A percentile compares a stretch with the other conserved stretches of the same genome.
Conservation (phyloP, 2,888 invertebrate species). For the Melolontha melolontha region DNA sequence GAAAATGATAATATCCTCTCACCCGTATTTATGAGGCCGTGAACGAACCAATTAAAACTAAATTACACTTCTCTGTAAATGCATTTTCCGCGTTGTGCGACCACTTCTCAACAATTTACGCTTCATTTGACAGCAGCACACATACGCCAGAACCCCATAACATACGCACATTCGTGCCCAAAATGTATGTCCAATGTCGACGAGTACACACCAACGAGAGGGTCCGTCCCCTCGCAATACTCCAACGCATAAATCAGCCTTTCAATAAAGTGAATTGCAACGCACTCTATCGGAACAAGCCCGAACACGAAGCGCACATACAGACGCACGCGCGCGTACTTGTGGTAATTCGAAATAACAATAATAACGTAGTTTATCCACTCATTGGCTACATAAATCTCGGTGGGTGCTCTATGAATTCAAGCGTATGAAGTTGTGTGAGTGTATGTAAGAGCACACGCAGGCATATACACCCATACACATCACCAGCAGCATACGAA, state of each 20-base stretch:
- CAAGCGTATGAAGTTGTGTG: not conserved
- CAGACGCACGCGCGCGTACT: not conserved
- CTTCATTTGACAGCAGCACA: too few species aligned
- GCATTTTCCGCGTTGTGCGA: too few species aligned
- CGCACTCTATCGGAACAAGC: conserved; percentile 3
- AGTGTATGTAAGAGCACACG: not conserved
- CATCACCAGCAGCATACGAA: not conserved
- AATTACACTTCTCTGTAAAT: too few species aligned
- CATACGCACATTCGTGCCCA: too few species aligned
- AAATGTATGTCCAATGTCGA: too few species aligned
- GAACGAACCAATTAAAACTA: too few species aligned
- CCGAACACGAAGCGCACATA: too few species aligned
- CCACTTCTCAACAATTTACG: too few species aligned
- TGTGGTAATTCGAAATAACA: conserved; percentile 22
- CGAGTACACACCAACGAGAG: too few species aligned
- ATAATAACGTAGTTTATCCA: conserved; percentile 33
- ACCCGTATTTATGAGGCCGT: too few species aligned
- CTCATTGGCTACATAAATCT: conserved; percentile 32
- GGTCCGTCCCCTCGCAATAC: not conserved
- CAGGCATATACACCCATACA: not conserved
- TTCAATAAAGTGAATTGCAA: conserved; percentile 15
- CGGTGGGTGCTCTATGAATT: conserved; percentile 19
- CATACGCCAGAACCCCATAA: too few species aligned
- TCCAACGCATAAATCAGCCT: conserved; percentile 15
- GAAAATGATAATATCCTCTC: too few species aligned